phyloP scores from a whole-genome alignment of 2,797 vertebrate species.

The Podarcis lilfordi region DNA sequence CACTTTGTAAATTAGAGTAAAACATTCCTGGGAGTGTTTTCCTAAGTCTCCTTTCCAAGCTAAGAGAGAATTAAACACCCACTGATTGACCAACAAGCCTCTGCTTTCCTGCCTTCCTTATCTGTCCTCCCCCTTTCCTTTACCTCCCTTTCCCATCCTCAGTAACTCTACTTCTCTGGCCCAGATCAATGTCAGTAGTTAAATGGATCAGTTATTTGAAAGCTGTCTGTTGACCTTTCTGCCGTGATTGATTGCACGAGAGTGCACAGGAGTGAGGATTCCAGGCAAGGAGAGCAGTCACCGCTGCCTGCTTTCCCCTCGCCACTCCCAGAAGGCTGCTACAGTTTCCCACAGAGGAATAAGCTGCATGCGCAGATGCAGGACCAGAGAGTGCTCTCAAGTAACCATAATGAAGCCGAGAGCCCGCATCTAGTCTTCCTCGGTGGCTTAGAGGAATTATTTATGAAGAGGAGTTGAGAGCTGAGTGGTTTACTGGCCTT shows the following conservation, averaged over 20 bases:
- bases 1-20: conserved; percentile 43
- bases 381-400: conserved; percentile 64
- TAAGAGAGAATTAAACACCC: conserved; percentile 66
- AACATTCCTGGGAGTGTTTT: conserved; percentile 35
- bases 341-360: conserved; percentile 72
- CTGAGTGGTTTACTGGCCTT: conserved; percentile 68
- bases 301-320: conserved; percentile 65
- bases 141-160: neutral
- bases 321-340: conserved; percentile 63
- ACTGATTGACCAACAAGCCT: conserved; percentile 64
- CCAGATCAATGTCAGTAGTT: conserved; percentile 76
- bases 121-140: neutral
- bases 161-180: conserved; percentile 60
- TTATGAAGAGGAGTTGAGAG: conserved; percentile 72
- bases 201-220: conserved; percentile 79
- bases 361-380: conserved; percentile 59
- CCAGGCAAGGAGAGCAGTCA: conserved; percentile 67
- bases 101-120: conserved; percentile 29
- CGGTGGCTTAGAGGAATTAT: conserved; percentile 71
- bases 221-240: conserved; percentile 78
- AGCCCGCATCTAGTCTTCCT: conserved; percentile 61
- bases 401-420: conserved; percentile 72
- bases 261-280: conserved; percentile 69
- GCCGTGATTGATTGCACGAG: conserved; percentile 71
- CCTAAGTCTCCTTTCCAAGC: conserved; percentile 59